A percentile compares a stretch with the other conserved stretches of the same genome.
Conservation (phyloP, 2,797 vertebrate species). For the Numenius phaeopus region DNA sequence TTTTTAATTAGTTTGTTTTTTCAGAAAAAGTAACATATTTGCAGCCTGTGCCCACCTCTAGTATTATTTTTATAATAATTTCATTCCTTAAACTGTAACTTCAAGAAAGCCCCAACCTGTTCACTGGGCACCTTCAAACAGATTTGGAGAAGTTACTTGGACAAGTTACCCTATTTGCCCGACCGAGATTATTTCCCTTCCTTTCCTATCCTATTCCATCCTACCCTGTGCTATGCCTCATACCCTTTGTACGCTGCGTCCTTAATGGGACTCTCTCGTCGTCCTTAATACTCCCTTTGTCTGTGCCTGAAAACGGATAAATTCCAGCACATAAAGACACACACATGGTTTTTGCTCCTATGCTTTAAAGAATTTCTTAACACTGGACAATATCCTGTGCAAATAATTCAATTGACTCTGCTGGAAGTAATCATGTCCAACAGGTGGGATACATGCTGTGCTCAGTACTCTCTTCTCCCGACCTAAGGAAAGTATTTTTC, state of each 20-base stretch:
- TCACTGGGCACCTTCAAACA: not conserved
- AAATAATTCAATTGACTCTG: not conserved
- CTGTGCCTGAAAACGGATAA: not conserved
- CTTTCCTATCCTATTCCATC: not conserved
- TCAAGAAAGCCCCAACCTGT: not conserved
- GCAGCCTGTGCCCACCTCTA: not conserved
- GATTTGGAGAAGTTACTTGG: not conserved
- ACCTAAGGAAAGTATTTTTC: not conserved
- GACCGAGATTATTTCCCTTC: not conserved
- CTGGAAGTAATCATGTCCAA: not conserved
- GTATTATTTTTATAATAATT: not conserved
- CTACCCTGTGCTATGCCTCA: not conserved
- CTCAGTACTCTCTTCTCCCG: not conserved
- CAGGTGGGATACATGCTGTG: not conserved
- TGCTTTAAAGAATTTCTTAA: slow-evolving; percentile 2
- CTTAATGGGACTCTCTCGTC: not conserved
- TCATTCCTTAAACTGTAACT: not conserved
- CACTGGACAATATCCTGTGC: not conserved
- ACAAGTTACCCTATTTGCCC: not conserved
- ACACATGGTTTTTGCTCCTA: not conserved
- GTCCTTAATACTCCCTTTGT: not conserved
- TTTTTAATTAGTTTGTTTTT: slow-evolving; percentile 4
- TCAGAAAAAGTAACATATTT: not conserved
- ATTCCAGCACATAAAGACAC: not conserved
- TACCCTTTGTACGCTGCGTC: not conserved